phyloP scores from a whole-genome alignment of 2,888 invertebrate genomes.

The Conomelus anceps region DNA sequence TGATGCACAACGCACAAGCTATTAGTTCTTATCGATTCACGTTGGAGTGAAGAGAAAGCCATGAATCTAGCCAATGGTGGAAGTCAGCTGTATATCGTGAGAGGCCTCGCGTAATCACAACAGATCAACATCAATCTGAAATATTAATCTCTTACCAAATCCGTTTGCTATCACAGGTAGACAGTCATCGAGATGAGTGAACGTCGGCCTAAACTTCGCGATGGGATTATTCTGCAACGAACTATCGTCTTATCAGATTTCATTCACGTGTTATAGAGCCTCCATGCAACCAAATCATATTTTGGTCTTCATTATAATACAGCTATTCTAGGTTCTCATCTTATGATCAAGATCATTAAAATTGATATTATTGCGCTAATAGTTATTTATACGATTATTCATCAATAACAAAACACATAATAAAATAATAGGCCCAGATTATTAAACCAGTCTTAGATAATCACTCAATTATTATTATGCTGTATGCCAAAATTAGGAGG shows the following conservation, averaged over 20 bases:
- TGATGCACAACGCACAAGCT: not conserved
- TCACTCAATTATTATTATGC: not conserved
- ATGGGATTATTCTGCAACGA: not conserved
- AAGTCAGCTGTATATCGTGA: no score
- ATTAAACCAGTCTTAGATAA: not conserved
- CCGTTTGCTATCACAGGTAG: not conserved
- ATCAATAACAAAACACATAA: not conserved
- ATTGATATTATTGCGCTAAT: not conserved
- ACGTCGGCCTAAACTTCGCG: not conserved
- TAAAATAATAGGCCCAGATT: not conserved
- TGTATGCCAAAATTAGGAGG: not conserved
- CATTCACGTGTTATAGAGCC: not conserved
- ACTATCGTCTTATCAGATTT: not conserved
- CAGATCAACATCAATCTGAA: not conserved
- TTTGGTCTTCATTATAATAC: not conserved
- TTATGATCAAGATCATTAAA: not conserved
- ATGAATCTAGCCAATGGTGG: not conserved
- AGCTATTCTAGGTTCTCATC: not conserved
- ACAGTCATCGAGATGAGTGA: not conserved
- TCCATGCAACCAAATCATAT: not conserved
- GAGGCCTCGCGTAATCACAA: not conserved
- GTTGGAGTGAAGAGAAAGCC: not conserved
- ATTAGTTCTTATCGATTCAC: not conserved
- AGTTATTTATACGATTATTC: not conserved
- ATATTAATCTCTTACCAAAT: not conserved